These are phyloP conservation scores for Odocoileus hemionus DNA, from an alignment of 2,113 vertebrate genomes.

Conservation along the genomic window DNA sequence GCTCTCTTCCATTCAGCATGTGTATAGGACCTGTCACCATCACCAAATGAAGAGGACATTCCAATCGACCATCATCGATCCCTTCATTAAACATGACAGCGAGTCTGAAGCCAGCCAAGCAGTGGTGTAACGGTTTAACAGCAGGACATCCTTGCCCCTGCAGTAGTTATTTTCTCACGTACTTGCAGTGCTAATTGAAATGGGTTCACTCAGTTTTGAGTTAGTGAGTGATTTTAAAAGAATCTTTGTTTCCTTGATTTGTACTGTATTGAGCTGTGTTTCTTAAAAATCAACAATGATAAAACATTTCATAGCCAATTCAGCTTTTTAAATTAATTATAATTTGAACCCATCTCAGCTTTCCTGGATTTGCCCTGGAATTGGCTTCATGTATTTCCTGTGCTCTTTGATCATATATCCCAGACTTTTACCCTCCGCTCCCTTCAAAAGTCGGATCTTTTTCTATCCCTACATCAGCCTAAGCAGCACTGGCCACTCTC, in stretches of 20 bases:
- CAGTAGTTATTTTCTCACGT: neutral
- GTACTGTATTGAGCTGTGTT: neutral
- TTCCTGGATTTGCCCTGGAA: neutral
- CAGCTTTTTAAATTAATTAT: neutral
- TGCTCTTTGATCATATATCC: neutral
- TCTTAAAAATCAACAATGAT: conserved; percentile 17
- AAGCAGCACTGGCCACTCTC: neutral
- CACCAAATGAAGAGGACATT: neutral
- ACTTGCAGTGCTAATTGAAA: neutral
- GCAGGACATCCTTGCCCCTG: neutral
- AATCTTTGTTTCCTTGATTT: neutral
- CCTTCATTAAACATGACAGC: neutral
- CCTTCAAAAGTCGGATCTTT: neutral
- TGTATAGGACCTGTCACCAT: neutral
- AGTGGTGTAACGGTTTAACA: neutral
- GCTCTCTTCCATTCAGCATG: neutral
- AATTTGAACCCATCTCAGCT: neutral
- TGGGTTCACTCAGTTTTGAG: neutral
- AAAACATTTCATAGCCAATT: neutral
- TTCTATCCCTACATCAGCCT: neutral
- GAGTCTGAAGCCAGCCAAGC: neutral
- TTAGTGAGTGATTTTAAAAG: conserved; percentile 8
- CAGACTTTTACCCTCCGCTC: neutral
- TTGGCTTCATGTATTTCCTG: neutral
- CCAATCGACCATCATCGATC: neutral